Percentiles rank a stretch among this genome's conserved stretches.
Conservation (phyloP, 2,888 invertebrate species). For the Arrhopalites spinosus region DNA sequence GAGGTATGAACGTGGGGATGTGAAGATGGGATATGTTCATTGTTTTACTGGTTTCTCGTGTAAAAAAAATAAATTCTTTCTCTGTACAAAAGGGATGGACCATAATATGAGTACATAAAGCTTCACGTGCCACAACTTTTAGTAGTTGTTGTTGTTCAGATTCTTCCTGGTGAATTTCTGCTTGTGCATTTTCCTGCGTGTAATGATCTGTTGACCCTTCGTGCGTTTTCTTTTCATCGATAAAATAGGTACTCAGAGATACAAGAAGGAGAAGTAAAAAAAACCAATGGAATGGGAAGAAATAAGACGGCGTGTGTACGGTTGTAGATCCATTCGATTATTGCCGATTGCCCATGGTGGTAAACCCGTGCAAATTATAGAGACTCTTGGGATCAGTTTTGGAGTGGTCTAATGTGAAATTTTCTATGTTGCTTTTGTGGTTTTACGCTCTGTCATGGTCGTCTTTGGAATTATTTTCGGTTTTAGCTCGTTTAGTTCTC, state of each 20-base stretch:
- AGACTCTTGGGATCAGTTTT: slow-evolving; percentile 35
- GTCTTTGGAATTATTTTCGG: slow-evolving; percentile 12
- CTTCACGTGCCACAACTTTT: background rate
- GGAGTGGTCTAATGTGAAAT: slow-evolving; percentile 26
- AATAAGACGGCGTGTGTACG: background rate
- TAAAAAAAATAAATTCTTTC: background rate
- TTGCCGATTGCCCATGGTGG: slow-evolving; percentile 26
- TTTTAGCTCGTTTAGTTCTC: slow-evolving; percentile 9
- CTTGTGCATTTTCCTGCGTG: background rate
- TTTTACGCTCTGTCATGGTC: background rate
- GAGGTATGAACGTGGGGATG: no score
- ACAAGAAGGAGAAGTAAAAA: slow-evolving; percentile 8
- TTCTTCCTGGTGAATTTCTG: background rate
- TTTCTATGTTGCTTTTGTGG: slow-evolving; percentile 9
- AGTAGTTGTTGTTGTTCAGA: background rate
- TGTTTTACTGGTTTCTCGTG: no score
- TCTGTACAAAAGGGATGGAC: background rate
- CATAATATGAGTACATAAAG: no score
- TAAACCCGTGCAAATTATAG: slow-evolving; percentile 35
- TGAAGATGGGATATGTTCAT: no score
- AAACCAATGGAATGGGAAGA: background rate
- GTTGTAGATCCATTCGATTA: slow-evolving; percentile 28
- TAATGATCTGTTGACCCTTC: background rate
- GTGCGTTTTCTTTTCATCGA: background rate
- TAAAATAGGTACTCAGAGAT: slow-evolving; percentile 14